Evolutionary conservation across 92 coral and sea anemone species (phyloP).

Genomic region (Galaxea fascicularis): DNA sequence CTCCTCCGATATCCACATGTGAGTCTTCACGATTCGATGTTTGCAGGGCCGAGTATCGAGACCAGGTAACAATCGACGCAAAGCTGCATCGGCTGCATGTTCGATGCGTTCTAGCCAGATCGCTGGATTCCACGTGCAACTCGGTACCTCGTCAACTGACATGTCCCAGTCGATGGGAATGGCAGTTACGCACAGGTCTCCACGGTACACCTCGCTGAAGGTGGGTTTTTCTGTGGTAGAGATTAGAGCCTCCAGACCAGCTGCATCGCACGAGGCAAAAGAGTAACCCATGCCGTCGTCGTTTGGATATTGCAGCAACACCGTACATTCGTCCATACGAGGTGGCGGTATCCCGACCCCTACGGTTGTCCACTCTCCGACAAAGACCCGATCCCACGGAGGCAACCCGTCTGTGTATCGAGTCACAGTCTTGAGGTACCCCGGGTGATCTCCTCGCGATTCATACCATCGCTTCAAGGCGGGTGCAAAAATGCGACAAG

Average conservation of each 20-base stretch:
- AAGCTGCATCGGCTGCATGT: not conserved
- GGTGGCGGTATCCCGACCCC: not conserved
- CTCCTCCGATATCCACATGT: constrained; percentile 19
- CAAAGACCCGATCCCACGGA: constrained; percentile 2
- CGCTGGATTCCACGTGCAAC: not conserved
- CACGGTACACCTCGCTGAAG: constrained; percentile 14
- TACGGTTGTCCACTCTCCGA: not conserved
- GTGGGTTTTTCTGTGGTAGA: not conserved
- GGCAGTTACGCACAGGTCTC: not conserved
- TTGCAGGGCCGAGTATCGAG: not conserved
- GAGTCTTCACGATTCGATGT: not conserved
- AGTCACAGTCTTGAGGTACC: not conserved
- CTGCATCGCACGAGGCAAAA: not conserved
- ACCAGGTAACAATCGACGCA: not conserved
- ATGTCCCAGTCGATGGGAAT: constrained; percentile 18
- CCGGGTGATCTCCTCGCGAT: not conserved
- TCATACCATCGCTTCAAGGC: not conserved
- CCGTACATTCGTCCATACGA: not conserved
- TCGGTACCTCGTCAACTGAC: not conserved
- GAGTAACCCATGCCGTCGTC: not conserved
- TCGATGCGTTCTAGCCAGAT: not conserved
- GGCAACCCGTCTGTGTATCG: constrained; percentile 8
- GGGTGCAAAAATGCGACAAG: not conserved
- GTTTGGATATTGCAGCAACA: constrained; percentile 13
- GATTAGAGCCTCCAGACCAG: not conserved